Conservation (phyloP, 2,888 invertebrate genomes). For the Eucera pruinosa region DNA sequence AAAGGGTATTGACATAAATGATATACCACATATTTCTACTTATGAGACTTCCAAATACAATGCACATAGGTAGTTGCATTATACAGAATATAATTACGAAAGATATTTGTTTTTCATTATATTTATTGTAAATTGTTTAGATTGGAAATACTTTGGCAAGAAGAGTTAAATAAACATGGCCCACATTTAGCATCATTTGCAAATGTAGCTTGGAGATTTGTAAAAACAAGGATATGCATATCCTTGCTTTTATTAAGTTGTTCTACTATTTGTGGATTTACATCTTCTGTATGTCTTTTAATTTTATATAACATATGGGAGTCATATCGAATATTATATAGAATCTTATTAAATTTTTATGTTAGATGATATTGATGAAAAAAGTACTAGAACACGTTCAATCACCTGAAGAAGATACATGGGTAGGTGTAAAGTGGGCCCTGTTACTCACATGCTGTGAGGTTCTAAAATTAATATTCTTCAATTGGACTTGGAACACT, state of each 20-base stretch:
- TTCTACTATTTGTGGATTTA: conserved; percentile 84
- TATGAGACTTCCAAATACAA: conserved; percentile 85
- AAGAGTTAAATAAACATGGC: conserved; percentile 84
- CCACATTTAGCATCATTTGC: conserved; percentile 84
- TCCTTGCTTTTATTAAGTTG: conserved; percentile 83
- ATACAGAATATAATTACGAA: neutral
- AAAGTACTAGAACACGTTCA: conserved; percentile 84
- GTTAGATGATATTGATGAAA: conserved; percentile 84
- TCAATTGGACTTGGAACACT: conserved; percentile 85
- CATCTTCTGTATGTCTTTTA: conserved; percentile 84
- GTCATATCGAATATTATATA: neutral
- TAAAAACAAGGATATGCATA: conserved; percentile 84
- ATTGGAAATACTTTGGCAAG: conserved; percentile 85
- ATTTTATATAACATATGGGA: neutral
- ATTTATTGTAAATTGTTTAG: conserved; percentile 73
- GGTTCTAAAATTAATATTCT: conserved; percentile 83
- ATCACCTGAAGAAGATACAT: conserved; percentile 79
- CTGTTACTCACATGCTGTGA: conserved; percentile 84
- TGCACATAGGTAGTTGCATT: conserved; percentile 83
- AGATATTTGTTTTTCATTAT: neutral
- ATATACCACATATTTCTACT: conserved; percentile 83
- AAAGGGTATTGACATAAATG: conserved; percentile 82
- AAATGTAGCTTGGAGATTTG: conserved; percentile 84
- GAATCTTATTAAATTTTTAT: conserved; percentile 6
- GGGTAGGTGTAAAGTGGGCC: conserved; percentile 85